Conservation (phyloP, 2,797 vertebrate genomes). For the Salarias fasciatus region DNA sequence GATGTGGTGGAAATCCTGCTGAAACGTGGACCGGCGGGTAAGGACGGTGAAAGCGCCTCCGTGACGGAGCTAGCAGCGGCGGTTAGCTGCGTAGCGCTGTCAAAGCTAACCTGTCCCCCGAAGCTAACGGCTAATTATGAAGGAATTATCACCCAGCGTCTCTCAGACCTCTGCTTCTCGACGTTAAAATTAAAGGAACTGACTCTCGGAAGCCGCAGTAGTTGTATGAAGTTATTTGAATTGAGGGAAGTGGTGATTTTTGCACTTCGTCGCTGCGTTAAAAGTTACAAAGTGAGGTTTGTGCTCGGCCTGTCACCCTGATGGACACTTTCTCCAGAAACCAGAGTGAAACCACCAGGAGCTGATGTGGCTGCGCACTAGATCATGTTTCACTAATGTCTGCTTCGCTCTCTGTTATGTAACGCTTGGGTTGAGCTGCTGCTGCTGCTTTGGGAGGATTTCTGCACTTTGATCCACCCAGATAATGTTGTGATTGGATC, state of each 20-base stretch:
- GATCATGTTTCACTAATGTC: not conserved
- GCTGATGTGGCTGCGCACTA: too few species aligned
- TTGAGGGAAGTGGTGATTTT: fast-evolving
- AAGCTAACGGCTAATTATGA: constrained; percentile 58
- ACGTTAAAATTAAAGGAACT: fast-evolving
- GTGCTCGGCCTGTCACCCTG: constrained; percentile 17
- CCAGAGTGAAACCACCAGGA: too few species aligned
- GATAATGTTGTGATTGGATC: constrained; percentile 27
- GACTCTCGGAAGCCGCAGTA: fast-evolving
- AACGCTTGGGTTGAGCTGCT: too few species aligned
- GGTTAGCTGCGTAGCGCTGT: constrained; percentile 35
- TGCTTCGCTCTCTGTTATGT: constrained; percentile 12
- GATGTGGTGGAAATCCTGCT: constrained; percentile 66
- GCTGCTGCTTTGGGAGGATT: not conserved
- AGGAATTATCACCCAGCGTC: not conserved
- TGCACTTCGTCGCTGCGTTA: constrained; percentile 3
- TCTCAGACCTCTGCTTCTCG: fast-evolving
- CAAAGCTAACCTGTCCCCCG: constrained; percentile 11
- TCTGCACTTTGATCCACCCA: constrained; percentile 59
- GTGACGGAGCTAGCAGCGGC: not conserved
- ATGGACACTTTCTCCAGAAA: too few species aligned
- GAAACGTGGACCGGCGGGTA: constrained; percentile 79
- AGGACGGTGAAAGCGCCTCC: not conserved
- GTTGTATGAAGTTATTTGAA: not conserved
- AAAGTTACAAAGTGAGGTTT: not conserved